These are phyloP conservation scores for Craseonycteris thonglongyai DNA, from an alignment of 2,113 vertebrate species.

Conservation along the genomic window DNA sequence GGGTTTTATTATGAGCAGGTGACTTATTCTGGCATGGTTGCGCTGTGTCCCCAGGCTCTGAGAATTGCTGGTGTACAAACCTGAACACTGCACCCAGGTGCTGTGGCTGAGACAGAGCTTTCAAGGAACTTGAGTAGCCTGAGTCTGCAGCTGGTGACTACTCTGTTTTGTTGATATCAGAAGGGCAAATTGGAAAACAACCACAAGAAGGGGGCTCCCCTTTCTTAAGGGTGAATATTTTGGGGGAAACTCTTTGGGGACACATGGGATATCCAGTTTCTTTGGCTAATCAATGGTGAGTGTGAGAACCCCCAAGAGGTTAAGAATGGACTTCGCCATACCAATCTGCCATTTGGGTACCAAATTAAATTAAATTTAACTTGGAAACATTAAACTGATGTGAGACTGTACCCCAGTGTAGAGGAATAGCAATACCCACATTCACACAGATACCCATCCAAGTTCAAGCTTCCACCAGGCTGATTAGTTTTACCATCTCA, in stretches of 20 bases:
- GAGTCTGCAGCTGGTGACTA: neutral
- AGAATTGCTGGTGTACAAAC: neutral
- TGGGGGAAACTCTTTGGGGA: neutral
- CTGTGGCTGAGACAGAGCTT: neutral
- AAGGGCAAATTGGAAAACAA: neutral
- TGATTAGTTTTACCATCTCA: neutral
- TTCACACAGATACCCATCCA: neutral
- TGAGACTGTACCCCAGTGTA: neutral
- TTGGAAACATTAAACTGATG: neutral
- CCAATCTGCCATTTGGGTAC: neutral
- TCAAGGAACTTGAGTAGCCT: neutral
- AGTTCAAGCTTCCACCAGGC: neutral
- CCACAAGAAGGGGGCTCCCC: neutral
- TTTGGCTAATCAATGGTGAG: neutral
- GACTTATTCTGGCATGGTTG: neutral
- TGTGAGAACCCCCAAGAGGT: neutral
- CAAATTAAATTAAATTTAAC: neutral
- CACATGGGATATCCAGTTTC: neutral
- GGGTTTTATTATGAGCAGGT: neutral
- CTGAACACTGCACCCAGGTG: rapidly evolving
- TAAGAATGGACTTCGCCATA: neutral
- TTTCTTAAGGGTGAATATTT: neutral
- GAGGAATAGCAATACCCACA: neutral
- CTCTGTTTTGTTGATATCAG: neutral
- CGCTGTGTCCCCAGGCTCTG: neutral